Evolutionary conservation across 2,888 invertebrate genomes (phyloP).

Genomic region (Thyatira batis): DNA sequence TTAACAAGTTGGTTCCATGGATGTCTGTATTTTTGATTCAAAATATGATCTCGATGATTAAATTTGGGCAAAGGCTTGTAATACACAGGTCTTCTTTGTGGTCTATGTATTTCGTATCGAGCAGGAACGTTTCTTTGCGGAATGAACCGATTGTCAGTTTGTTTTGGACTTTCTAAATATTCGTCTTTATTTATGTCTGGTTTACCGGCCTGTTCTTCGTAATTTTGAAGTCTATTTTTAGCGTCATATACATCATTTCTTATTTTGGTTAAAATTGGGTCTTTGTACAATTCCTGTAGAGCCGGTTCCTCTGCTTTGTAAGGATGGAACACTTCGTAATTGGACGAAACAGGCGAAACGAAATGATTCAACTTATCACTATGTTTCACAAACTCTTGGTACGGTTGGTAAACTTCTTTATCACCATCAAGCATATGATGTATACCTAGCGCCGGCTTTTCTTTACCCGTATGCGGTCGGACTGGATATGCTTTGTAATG

Average conservation of each 20-base stretch:
- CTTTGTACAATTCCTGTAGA: slow-evolving; percentile 61
- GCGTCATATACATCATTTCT: slow-evolving; percentile 57
- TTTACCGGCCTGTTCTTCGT: slow-evolving; percentile 63
- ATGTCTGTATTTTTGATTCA: slow-evolving; percentile 68
- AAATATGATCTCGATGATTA: slow-evolving; percentile 47
- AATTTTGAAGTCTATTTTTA: slow-evolving; percentile 56
- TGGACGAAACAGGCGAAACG: slow-evolving; percentile 49
- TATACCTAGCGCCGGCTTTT: slow-evolving; percentile 56
- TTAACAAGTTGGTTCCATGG: slow-evolving; percentile 72
- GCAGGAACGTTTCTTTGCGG: slow-evolving; percentile 63
- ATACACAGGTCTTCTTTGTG: slow-evolving; percentile 66
- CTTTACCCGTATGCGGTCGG: slow-evolving; percentile 51
- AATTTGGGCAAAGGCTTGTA: slow-evolving; percentile 48
- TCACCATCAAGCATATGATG: slow-evolving; percentile 55
- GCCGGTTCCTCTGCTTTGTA: slow-evolving; percentile 68
- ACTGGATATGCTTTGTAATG: slow-evolving; percentile 63
- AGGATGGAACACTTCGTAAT: slow-evolving; percentile 72
- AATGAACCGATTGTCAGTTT: slow-evolving; percentile 59
- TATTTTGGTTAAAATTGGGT: slow-evolving; percentile 63
- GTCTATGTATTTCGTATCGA: slow-evolving; percentile 64
- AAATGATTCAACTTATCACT: slow-evolving; percentile 33
- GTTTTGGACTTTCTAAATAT: slow-evolving; percentile 63
- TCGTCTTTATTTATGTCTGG: slow-evolving; percentile 58
- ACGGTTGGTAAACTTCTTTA: slow-evolving; percentile 45
- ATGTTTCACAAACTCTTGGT: slow-evolving; percentile 53